These are phyloP conservation scores for Peromyscus leucopus DNA, from an alignment of 2,113 vertebrate genomes.

Conservation along the genomic window DNA sequence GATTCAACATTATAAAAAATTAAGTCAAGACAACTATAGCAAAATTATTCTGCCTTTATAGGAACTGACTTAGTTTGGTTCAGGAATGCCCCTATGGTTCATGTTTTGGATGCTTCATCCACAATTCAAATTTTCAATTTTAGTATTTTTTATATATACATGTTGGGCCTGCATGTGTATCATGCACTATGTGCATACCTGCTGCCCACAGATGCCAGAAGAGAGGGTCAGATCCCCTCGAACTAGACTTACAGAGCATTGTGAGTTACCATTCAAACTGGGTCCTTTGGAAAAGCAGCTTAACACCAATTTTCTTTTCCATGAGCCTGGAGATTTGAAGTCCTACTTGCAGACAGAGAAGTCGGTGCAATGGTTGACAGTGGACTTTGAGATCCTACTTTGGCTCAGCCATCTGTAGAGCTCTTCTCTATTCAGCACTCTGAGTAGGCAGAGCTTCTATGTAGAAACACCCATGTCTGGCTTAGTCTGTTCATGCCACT, in stretches of 20 bases:
- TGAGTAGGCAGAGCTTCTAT: background rate
- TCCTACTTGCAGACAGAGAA: background rate
- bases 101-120: background rate
- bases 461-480: background rate
- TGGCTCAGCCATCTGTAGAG: background rate
- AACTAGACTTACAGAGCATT: no score
- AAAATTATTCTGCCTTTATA: background rate
- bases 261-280: no score
- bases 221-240: no score
- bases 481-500: background rate
- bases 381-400: background rate
- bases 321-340: background rate
- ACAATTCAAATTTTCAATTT: background rate
- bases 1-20: background rate
- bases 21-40: background rate
- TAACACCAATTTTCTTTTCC: background rate
- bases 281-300: no score
- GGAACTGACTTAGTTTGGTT: background rate
- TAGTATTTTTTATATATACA: no score
- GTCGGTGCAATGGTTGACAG: background rate
- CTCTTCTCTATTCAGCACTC: background rate
- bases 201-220: no score
- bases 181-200: no score
- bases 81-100: background rate
- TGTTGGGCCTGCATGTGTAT: no score